Base-by-base conservation (phyloP, 2,797 vertebrate species). In the Catamblyrhynchus diadema region DNA sequence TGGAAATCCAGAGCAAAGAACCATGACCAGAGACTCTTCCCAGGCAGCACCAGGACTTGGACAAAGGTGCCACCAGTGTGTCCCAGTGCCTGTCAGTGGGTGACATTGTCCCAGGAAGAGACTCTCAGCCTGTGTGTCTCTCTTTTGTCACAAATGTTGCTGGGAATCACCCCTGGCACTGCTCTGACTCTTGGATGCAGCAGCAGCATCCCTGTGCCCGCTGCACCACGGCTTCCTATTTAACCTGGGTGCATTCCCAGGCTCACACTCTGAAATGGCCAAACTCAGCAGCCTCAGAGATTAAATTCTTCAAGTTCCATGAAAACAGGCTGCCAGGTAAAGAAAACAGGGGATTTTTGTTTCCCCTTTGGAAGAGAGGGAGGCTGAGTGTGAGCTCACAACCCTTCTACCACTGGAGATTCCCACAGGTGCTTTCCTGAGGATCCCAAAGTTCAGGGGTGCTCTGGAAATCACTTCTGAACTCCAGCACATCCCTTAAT, bases 171-270 rank as follows among this genome's bases (percentile, higher is more conserved):
- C 60, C 39, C 57, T n/a, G 39, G 72, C 71, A 35, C 67, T 50
- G 72, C 33, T 53, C 20, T 37, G 77, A 23, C n/a, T 32, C 57
- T 3, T 23, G 70, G 42, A 32, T 1, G 1, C 35, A 64, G 41
- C 71, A 51, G 17, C 33, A 41, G n/a, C 17, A 17, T 7, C 86
- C 20, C 51, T 0, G 5, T 62, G 70, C 62, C 54, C 8, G 2
- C 60, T 13, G 41, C 1, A 0, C 70, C 81, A 39, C 6, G 0
- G 33, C 3, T 39, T 78, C 72, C 73, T 61, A 2, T 59, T 62
- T 39, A 57, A 59, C 56, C 84, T 19, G 75, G 35, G 56, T n/a
- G 61, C 57, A 20, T 35, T 91, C 72, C 82, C 88, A 91, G 80
- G 47, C 65, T 90, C 73, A 39, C 54, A 5, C 54, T 45, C 65